Evolutionary conservation across 2,888 invertebrate species (phyloP), one percentile per base, ranked within the genome.

Genomic region (Phragmatobia fuliginosa): DNA sequence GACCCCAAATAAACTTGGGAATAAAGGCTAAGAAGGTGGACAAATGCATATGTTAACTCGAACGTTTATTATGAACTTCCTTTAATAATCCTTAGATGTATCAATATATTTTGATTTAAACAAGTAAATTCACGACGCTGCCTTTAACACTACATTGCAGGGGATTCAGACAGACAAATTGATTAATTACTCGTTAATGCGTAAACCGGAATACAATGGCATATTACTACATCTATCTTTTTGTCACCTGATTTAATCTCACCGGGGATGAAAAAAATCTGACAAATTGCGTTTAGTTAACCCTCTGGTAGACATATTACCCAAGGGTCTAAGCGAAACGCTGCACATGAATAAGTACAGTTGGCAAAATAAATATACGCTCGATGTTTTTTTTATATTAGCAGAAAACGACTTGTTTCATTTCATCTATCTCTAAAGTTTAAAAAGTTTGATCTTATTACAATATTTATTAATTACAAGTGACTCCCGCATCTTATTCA

Each of bases 231-330:
- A 28, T 56, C 7, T 56, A 28, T 56, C 28, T 56, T 56, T 28
- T 56, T 6, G 14, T 56, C 56, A 25, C 56, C 28, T 56, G 56
- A 56, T 56, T 56, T 56, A 28, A 16, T 56, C 56, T 28, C 25
- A 28, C 14, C 56, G 25, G 14, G 11, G 8, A 31, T 59, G 7
- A 59, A 59, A 33, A n/a, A 60, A 56, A 56, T 52, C 56, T 56
- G 28, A 56, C 56, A 56, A 56, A 56, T 56, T 56, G 56, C 56
- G 56, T 56, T 56, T 28, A 56, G 56, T 56, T 56, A 56, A 16
- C 16, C 56, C 56, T 28, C 28, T 56, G 56, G 28, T 56, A 56
- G 14, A 56, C 56, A 28, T 56, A 56, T 56, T 28, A 56, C 56
- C 56, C 25, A 56, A 28, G 56, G 56, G 56, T 28, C 56, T 16